phyloP scores from a whole-genome alignment of 2,113 vertebrate species.

The Eudyptes chrysolophus region DNA sequence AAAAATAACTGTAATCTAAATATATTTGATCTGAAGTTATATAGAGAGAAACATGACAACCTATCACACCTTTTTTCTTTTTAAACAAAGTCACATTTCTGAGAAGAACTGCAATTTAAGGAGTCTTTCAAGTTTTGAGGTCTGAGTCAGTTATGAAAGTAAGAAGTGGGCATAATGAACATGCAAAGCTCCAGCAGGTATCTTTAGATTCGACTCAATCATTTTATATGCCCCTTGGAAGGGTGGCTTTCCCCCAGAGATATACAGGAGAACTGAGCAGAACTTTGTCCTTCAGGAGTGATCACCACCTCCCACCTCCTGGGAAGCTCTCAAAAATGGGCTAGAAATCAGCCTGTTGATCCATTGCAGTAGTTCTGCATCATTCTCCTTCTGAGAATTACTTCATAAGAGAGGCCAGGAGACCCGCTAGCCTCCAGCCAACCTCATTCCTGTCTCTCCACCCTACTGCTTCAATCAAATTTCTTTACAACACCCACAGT shows the following conservation, averaged over 20 bases:
- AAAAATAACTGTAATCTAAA: slow-evolving; percentile 60
- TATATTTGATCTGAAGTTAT: slow-evolving; percentile 60
- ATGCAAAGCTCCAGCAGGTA: neutral
- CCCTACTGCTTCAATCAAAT: neutral
- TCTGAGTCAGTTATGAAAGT: slow-evolving; percentile 47
- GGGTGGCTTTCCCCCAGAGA: neutral
- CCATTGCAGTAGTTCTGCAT: neutral
- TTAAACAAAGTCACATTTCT: slow-evolving; percentile 46
- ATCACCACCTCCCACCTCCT: neutral
- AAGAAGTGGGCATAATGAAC: neutral
- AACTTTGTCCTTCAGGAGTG: neutral
- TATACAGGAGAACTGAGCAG: neutral
- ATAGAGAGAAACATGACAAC: slow-evolving; percentile 55
- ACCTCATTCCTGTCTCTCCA: neutral
- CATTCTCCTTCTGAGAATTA: neutral
- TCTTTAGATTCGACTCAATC: neutral
- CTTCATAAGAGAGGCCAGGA: neutral
- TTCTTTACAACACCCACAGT: neutral
- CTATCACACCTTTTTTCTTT: slow-evolving; percentile 43
- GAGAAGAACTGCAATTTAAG: slow-evolving; percentile 21
- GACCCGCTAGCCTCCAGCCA: neutral
- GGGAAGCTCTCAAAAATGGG: neutral
- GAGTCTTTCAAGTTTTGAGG: slow-evolving; percentile 49
- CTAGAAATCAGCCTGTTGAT: neutral
- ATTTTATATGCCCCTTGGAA: neutral